phyloP scores from a whole-genome alignment of 1,140 invertebrate species.

The Solenopsis fugax region DNA sequence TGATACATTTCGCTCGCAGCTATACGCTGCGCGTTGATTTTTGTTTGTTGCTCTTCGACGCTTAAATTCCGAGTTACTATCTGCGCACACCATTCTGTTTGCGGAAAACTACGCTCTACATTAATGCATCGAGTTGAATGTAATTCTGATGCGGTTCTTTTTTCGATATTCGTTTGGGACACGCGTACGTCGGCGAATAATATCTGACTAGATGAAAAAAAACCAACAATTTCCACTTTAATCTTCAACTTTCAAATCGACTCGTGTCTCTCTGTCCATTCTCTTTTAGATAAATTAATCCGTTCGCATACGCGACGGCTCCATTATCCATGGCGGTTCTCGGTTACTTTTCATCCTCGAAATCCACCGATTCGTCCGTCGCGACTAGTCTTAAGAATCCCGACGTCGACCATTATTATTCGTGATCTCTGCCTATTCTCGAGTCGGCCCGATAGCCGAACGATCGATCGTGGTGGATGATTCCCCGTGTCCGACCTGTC shows the following conservation, averaged over 20 bases:
- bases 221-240: neutral
- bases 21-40: conserved; percentile 20
- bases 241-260: neutral
- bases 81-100: conserved; percentile 2
- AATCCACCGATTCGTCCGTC: conserved; percentile 9
- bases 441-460: conserved; percentile 23
- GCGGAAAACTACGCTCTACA: conserved; percentile 19
- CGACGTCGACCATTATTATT: conserved; percentile 42
- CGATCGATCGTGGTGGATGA: conserved; percentile 36
- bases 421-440: conserved; percentile 19
- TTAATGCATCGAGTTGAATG: neutral
- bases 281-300: conserved; percentile 24
- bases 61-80: conserved; percentile 12
- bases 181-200: neutral
- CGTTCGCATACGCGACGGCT: conserved; percentile 7
- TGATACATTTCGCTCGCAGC: conserved; percentile 4
- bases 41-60: conserved; percentile 32
- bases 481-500: conserved; percentile 27
- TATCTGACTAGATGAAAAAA: neutral
- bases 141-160: neutral
- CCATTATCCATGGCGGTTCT: conserved; percentile 16
- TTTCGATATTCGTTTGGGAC: neutral
- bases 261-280: neutral
- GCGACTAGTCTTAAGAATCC: conserved; percentile 22
- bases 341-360: neutral